These are phyloP conservation scores for Neoascia interrupta DNA, from an alignment of 2,888 invertebrate species.

Conservation along the genomic window DNA sequence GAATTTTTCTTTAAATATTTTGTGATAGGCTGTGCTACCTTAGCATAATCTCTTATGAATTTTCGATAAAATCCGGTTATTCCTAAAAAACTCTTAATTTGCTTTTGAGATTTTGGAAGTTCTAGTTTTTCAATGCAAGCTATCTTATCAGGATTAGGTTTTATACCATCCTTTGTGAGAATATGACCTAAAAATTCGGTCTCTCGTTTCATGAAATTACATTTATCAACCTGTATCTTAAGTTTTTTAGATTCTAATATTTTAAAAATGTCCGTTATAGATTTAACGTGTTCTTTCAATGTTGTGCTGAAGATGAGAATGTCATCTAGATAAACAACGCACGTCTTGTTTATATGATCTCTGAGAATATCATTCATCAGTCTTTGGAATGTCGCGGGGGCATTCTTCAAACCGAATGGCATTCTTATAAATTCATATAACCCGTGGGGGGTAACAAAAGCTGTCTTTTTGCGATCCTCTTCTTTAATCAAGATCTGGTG, in stretches of 20 bases:
- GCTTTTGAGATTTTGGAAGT: slow-evolving; percentile 60
- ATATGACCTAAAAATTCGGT: slow-evolving; percentile 65
- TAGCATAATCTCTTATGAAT: slow-evolving; percentile 68
- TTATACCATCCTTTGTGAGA: slow-evolving; percentile 69
- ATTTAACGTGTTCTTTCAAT: slow-evolving; percentile 2
- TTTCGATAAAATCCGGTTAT: slow-evolving; percentile 70
- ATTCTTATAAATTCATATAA: slow-evolving; percentile 40
- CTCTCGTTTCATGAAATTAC: slow-evolving; percentile 71
- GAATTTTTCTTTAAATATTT: slow-evolving; percentile 34
- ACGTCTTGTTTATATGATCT: not conserved
- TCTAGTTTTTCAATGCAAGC: slow-evolving; percentile 63
- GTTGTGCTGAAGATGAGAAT: not conserved
- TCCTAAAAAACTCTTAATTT: slow-evolving; percentile 69
- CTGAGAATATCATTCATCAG: slow-evolving; percentile 23
- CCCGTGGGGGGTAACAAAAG: slow-evolving; percentile 22
- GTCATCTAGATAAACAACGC: slow-evolving; percentile 1
- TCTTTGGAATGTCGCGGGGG: slow-evolving; percentile 23
- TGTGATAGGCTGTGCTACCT: slow-evolving; percentile 43
- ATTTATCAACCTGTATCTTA: slow-evolving; percentile 32
- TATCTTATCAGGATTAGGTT: slow-evolving; percentile 71
- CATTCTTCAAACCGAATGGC: slow-evolving; percentile 35
- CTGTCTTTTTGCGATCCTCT: slow-evolving; percentile 15
- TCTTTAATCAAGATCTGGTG: slow-evolving; percentile 2
- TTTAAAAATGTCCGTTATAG: not conserved
- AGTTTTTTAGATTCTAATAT: not conserved